A percentile compares a stretch with the other conserved stretches of the same genome.
These are phyloP conservation scores for Darevskia mixta DNA, from an alignment of 2,797 vertebrate species.

Conservation along the genomic window DNA sequence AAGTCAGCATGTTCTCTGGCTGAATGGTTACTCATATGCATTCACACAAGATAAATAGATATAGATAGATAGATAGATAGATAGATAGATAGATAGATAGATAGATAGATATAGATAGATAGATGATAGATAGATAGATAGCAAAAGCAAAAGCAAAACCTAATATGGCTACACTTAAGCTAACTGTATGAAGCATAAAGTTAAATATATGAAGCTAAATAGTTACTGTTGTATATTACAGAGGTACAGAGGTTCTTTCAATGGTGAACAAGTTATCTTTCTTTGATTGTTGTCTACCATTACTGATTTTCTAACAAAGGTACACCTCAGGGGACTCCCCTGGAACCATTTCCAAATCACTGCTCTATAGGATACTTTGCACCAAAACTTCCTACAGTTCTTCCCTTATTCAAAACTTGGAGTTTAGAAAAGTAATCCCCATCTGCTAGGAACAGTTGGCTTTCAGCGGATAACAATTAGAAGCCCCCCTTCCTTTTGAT, in stretches of 20 bases:
- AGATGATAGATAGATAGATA: too few species aligned
- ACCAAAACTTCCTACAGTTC: background rate
- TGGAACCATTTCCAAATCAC: background rate
- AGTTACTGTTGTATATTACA: background rate
- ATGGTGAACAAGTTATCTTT: background rate
- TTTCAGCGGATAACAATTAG: slow-evolving; percentile 29
- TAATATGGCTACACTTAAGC: too few species aligned
- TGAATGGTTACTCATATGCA: too few species aligned
- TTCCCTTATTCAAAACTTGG: slow-evolving; percentile 3
- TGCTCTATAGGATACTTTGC: background rate
- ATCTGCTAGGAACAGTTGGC: slow-evolving; percentile 43
- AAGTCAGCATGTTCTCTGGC: too few species aligned
- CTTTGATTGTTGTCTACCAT: background rate
- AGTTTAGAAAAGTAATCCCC: slow-evolving; percentile 21
- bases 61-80: too few species aligned
- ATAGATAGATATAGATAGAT: too few species aligned
- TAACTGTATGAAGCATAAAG: too few species aligned
- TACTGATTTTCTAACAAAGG: background rate
- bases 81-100: too few species aligned
- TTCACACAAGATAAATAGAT: too few species aligned
- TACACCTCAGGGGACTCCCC: background rate
- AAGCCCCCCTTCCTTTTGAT: slow-evolving; percentile 14
- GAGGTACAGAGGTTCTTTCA: background rate
- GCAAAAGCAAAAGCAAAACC: too few species aligned
- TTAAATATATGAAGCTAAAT: too few species aligned